Percentiles rank a stretch among this genome's conserved stretches.
phyloP scores from a whole-genome alignment of 2,113 vertebrate genomes.

The Chlamydotis undulata region DNA sequence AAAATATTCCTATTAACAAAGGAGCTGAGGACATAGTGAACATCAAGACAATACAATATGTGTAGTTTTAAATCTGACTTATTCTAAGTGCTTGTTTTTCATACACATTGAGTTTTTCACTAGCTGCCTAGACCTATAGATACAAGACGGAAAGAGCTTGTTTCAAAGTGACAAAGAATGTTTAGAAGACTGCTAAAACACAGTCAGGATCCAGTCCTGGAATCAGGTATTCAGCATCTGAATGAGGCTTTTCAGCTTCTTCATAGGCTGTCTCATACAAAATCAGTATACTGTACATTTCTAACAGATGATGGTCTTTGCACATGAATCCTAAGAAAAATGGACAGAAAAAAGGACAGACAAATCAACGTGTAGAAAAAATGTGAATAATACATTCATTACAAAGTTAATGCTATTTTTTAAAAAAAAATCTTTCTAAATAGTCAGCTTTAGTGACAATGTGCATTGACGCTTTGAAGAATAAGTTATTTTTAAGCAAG shows the following conservation, averaged over 20 bases:
- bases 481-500: neutral
- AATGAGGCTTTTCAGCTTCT: neutral
- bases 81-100: neutral
- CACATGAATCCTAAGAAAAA: neutral
- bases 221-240: neutral
- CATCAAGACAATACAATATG: neutral
- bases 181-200: neutral
- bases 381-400: neutral
- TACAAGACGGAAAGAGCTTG: neutral
- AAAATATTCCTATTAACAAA: neutral
- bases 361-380: neutral
- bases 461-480: neutral
- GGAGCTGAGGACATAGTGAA: neutral
- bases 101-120: neutral
- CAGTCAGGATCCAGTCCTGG: neutral
- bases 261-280: neutral
- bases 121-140: neutral
- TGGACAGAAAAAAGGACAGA: neutral
- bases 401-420: neutral
- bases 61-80: neutral
- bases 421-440: neutral
- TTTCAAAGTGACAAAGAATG: neutral
- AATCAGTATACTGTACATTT: neutral
- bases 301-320: neutral
- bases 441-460: neutral